Conservation (phyloP, 1,140 invertebrate species). For the Atta cephalotes region DNA sequence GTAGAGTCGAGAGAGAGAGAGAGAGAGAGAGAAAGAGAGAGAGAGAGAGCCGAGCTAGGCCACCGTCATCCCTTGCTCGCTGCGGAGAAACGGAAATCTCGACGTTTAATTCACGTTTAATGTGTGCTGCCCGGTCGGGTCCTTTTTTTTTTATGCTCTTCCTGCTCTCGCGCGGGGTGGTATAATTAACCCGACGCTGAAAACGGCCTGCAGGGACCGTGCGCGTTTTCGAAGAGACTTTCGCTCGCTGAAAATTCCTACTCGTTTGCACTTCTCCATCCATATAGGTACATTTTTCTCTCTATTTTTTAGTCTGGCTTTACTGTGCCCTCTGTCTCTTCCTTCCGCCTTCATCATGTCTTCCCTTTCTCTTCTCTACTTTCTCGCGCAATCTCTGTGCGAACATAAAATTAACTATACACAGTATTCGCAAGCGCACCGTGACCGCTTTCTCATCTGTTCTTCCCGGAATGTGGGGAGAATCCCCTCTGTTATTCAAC, state of each 20-base stretch:
- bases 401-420: constrained; percentile 71
- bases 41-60: constrained; percentile 60
- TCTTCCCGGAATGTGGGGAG: background rate
- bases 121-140: constrained; percentile 68
- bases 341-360: constrained; percentile 17
- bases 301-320: constrained; percentile 57
- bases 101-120: constrained; percentile 76
- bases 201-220: constrained; percentile 73
- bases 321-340: background rate
- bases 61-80: constrained; percentile 64
- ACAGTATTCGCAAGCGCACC: constrained; percentile 43
- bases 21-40: background rate
- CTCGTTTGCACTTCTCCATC: constrained; percentile 70
- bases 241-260: constrained; percentile 72
- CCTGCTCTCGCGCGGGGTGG: constrained; percentile 68
- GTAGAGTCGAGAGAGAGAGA: constrained; percentile 21
- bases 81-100: constrained; percentile 74
- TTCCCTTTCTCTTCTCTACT: constrained; percentile 18
- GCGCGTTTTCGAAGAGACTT: constrained; percentile 76
- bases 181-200: constrained; percentile 75
- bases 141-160: constrained; percentile 63
- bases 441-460: constrained; percentile 19
- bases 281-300: constrained; percentile 49
- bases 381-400: constrained; percentile 46
- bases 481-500: background rate